Conservation (phyloP, 2,797 vertebrate species). For the Chloroceryle amazona region DNA sequence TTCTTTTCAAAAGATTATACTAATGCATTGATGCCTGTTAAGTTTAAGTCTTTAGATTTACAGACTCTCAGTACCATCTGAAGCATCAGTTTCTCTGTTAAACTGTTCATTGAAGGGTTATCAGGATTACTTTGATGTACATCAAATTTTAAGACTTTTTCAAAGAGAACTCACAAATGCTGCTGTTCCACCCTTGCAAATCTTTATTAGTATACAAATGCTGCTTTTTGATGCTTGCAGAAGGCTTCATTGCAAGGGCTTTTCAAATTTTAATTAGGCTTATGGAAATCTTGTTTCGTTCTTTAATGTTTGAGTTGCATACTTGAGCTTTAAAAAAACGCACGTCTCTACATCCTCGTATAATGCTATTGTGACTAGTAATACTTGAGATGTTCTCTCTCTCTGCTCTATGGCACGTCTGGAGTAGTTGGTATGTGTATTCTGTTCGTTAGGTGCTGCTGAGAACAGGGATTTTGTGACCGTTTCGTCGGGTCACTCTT, state of each 20-base stretch:
- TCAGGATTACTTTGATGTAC: neutral
- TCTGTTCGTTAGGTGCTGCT: neutral
- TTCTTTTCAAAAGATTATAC: neutral
- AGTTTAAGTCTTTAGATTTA: neutral
- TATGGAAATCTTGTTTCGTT: constrained; percentile 6
- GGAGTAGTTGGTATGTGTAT: neutral
- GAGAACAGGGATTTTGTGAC: neutral
- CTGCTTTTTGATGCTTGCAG: constrained; percentile 3
- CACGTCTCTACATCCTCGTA: neutral
- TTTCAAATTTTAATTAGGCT: constrained; percentile 40
- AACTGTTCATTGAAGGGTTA: neutral
- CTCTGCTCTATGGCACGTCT: neutral
- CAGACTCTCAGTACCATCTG: neutral
- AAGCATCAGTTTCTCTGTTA: constrained; percentile 9
- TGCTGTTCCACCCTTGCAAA: neutral
- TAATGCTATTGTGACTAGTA: neutral
- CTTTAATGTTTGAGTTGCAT: neutral
- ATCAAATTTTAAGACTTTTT: neutral
- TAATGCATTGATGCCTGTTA: neutral
- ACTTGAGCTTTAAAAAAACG: neutral
- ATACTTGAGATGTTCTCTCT: neutral
- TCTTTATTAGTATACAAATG: neutral
- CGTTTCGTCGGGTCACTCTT: neutral
- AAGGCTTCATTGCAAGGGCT: constrained; percentile 8
- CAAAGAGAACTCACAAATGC: neutral